phyloP scores from a whole-genome alignment of 2,797 vertebrate species.

The Otolemur crassicaudatus region DNA sequence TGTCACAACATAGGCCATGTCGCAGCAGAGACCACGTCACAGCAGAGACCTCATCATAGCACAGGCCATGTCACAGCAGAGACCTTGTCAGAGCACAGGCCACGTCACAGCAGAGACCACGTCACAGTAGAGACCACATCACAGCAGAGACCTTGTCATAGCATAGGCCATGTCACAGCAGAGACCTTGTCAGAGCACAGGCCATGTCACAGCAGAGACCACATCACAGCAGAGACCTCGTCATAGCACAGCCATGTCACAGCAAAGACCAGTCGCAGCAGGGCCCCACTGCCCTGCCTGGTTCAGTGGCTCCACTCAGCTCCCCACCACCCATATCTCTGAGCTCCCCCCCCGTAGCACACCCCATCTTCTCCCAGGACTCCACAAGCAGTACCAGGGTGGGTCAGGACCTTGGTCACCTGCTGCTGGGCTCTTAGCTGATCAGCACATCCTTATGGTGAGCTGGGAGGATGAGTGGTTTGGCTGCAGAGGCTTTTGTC shows the following conservation, averaged over 20 bases:
- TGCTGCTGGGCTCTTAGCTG: not conserved
- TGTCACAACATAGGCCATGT: no score
- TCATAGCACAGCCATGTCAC: not conserved
- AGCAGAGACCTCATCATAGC: no score
- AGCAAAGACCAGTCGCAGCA: no score
- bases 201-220: not conserved
- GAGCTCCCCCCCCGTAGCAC: not conserved
- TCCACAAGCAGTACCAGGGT: not conserved
- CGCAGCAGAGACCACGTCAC: accelerated
- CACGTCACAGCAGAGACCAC: no score
- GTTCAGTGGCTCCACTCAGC: not conserved
- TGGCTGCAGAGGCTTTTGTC: not conserved
- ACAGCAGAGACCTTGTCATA: no score
- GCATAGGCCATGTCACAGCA: no score
- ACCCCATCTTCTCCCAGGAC: not conserved
- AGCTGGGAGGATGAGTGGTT: not conserved
- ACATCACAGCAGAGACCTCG: accelerated
- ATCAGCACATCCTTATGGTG: accelerated
- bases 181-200: no score
- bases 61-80: no score
- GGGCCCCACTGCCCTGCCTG: no score
- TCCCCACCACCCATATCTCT: not conserved
- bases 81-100: not conserved
- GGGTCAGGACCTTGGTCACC: not conserved
- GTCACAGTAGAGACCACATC: accelerated